Evolutionary conservation across 2,113 vertebrate species (phyloP).

Genomic region (Oreochromis aureus): DNA sequence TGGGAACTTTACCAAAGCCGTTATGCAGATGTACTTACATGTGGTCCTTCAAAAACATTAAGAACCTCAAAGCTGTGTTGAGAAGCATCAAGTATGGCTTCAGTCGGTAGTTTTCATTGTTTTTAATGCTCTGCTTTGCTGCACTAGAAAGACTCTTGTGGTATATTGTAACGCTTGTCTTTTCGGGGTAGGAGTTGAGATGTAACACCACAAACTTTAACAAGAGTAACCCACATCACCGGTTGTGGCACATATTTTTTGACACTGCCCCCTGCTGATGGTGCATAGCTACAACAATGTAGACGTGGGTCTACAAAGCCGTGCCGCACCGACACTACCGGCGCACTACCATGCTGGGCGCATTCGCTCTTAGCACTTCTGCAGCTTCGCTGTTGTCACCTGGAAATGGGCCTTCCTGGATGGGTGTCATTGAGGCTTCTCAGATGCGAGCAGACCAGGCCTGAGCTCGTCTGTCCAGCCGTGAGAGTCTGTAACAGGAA

Average conservation of each 20-base stretch:
- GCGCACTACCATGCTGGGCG: background rate
- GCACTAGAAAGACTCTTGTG: background rate
- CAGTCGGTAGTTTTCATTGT: background rate
- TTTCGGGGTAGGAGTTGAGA: background rate
- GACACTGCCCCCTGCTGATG: background rate
- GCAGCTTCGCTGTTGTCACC: constrained; percentile 23
- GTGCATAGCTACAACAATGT: background rate
- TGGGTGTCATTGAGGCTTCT: background rate
- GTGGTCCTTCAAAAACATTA: background rate
- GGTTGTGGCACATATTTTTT: background rate
- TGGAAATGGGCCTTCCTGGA: constrained; percentile 32
- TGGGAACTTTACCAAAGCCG: background rate
- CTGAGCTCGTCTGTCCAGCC: constrained; percentile 32
- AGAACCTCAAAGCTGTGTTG: background rate
- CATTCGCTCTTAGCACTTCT: constrained; percentile 37
- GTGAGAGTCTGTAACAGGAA: constrained; percentile 35
- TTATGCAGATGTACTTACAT: background rate
- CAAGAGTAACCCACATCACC: background rate
- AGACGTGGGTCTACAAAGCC: background rate
- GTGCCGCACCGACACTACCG: background rate
- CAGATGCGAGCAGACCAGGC: background rate
- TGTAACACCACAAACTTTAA: background rate
- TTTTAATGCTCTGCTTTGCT: background rate
- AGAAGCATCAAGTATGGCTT: background rate
- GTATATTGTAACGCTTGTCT: background rate